These are phyloP conservation scores for Diplodus sargus DNA, from an alignment of 2,797 vertebrate species.

Conservation along the genomic window DNA sequence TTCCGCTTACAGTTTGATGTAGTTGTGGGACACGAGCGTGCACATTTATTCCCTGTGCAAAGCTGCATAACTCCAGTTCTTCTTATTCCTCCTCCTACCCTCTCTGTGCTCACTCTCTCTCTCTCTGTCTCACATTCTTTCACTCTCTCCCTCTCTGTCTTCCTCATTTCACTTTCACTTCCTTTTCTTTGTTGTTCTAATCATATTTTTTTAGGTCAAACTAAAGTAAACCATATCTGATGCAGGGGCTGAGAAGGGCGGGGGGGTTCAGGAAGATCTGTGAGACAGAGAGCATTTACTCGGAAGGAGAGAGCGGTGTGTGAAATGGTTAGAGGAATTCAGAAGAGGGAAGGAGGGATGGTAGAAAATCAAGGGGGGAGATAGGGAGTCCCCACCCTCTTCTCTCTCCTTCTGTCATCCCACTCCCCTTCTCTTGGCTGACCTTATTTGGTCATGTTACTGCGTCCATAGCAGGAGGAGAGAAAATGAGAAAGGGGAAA, in stretches of 20 bases:
- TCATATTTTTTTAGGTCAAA: conserved; percentile 47
- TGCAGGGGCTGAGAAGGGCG: neutral
- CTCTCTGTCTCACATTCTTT: conserved; percentile 56
- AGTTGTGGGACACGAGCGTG: neutral
- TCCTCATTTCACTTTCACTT: conserved; percentile 71
- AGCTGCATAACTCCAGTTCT: neutral
- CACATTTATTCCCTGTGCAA: conserved; percentile 1
- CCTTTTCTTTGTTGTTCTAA: conserved; percentile 59
- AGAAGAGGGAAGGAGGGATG: conserved; percentile 68
- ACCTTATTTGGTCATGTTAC: conserved; percentile 94
- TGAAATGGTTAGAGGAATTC: conserved; percentile 66
- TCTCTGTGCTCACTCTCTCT: conserved; percentile 8
- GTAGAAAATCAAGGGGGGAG: conserved; percentile 49
- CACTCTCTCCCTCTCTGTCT: conserved; percentile 49
- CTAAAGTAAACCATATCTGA: conserved; percentile 56
- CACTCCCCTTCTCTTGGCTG: conserved; percentile 79
- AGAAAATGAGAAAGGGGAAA: conserved; percentile 49
- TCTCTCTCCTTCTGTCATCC: conserved; percentile 67
- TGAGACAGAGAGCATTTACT: conserved; percentile 41
- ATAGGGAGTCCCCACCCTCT: conserved; percentile 75
- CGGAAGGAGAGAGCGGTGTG: conserved; percentile 28
- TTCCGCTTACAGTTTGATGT: conserved; percentile 8
- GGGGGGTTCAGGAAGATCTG: conserved; percentile 33
- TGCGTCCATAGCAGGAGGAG: conserved; percentile 64
- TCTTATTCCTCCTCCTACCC: neutral